Percentiles rank a stretch among this genome's conserved stretches.
Evolutionary conservation across 2,113 vertebrate species (phyloP).

Genomic region (Paedocypris sp.): DNA sequence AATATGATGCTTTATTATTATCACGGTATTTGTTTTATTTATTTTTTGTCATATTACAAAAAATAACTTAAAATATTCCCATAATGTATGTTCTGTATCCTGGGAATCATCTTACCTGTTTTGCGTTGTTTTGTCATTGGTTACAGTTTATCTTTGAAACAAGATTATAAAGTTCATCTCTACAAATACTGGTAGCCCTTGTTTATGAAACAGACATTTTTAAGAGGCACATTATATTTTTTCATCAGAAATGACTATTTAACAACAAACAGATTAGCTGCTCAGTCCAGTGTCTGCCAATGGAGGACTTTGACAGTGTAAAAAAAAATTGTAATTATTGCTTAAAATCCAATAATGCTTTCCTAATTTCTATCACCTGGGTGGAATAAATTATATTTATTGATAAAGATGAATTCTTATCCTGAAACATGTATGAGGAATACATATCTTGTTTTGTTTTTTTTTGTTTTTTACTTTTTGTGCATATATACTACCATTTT

Average conservation of each 20-base stretch:
- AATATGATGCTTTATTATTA: no score
- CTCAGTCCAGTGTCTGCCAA: slow-evolving; percentile 38
- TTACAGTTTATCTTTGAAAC: slow-evolving; percentile 41
- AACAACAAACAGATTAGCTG: slow-evolving; percentile 54
- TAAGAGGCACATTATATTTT: slow-evolving; percentile 48
- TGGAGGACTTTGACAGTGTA: slow-evolving; percentile 38
- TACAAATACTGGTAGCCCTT: slow-evolving; percentile 35
- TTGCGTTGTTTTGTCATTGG: slow-evolving; percentile 24
- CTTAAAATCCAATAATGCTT: no score
- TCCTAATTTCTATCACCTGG: no score
- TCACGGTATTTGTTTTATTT: background rate
- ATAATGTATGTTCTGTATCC: slow-evolving; percentile 10
- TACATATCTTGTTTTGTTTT: no score
- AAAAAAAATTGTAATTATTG: slow-evolving; percentile 48
- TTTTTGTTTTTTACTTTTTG: no score
- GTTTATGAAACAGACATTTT: slow-evolving; percentile 54
- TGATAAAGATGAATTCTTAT: no score
- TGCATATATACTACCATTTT: no score
- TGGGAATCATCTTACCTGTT: background rate
- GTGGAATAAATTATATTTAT: no score
- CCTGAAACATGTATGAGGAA: no score
- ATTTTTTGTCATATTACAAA: background rate
- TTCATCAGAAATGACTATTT: slow-evolving; percentile 55
- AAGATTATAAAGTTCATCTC: slow-evolving; percentile 42
- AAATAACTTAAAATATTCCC: background rate